These are phyloP conservation scores for Drosophila merina DNA, from an alignment of 2,888 invertebrate species.

Conservation along the genomic window DNA sequence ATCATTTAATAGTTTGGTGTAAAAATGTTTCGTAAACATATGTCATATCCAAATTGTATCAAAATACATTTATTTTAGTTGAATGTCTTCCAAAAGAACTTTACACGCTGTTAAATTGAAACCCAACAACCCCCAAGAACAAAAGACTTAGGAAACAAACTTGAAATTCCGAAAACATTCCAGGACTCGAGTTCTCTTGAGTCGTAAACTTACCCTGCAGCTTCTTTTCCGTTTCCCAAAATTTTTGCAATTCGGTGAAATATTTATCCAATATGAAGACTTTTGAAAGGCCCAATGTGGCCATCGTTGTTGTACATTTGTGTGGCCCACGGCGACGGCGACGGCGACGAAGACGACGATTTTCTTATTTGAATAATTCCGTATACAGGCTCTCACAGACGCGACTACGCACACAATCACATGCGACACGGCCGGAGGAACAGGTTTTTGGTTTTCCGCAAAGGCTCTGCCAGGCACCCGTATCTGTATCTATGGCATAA, in stretches of 20 bases:
- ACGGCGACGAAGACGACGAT: slow-evolving; percentile 46
- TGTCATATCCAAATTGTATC: too few species aligned
- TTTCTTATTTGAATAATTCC: slow-evolving; percentile 77
- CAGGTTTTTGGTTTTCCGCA: slow-evolving; percentile 70
- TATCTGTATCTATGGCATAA: slow-evolving; percentile 56
- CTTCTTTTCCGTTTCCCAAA: slow-evolving; percentile 98
- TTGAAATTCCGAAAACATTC: slow-evolving; percentile 2
- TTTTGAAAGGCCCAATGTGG: slow-evolving; percentile 97
- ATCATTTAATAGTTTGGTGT: too few species aligned
- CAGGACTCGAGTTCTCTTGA: neutral
- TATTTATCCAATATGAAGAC: slow-evolving; percentile 99
- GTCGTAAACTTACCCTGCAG: slow-evolving; percentile 91
- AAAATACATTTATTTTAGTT: too few species aligned
- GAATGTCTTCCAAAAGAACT: neutral
- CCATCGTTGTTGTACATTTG: slow-evolving; percentile 87
- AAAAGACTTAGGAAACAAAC: slow-evolving; percentile 65
- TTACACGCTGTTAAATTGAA: neutral
- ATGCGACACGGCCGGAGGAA: slow-evolving; percentile 61
- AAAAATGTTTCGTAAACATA: too few species aligned
- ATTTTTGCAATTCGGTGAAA: slow-evolving; percentile 97
- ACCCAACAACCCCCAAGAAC: slow-evolving; percentile 4
- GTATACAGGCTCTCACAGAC: slow-evolving; percentile 58
- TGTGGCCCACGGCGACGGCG: slow-evolving; percentile 59
- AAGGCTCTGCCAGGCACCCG: slow-evolving; percentile 44
- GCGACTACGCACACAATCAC: slow-evolving; percentile 14